Base-by-base conservation (phyloP, 2,113 vertebrate species). In the Caracal caracal region DNA sequence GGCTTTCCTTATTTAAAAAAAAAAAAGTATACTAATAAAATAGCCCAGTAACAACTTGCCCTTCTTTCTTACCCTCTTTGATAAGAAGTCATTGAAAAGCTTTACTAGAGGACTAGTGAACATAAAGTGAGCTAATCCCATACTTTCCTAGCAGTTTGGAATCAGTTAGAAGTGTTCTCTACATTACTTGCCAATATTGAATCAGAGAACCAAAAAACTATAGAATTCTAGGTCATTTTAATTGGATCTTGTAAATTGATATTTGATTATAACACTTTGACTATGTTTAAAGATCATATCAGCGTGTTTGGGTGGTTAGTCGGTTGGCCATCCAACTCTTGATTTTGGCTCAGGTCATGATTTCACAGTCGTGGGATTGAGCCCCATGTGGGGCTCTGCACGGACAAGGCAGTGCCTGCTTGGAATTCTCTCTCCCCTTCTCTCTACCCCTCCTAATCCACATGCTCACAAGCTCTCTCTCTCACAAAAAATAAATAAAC, bases 11-110 rank as follows among this genome's bases (percentile, higher is more conserved):
- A 37, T 73, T 40, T 0, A 71, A 71, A 40, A 73, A 73, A 37
- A 37, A 86, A 97, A 96, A 90, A 71, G 43, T 65, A 70, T 80
- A 22, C 63, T 91, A 87, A 86, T 70, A 94, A 89, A 89, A 92
- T 9, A 92, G 81, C 22, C 76, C 51, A 87, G 16, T 61, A 88
- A 78, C 16, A 83, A 76, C 53, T 88, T 86, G 12, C 26, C 47
- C n/a, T 93, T 92, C 53, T 95, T 88, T 73, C 53, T 71, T 43
- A 83, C 16, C 20, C 30, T 87, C 61, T 84, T 92, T 84, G 53
- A 89, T 5, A 94, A 30, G 15, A 94, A 95, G 78, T 85, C 40
- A 84, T 59, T 73, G 35, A 63, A 88, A 78, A 89, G 26, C 43
- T 95, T 85, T 85, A 92, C 26, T 53, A 94, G n/a, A 84, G 51